A percentile compares a stretch with the other conserved stretches of the same genome.
Evolutionary conservation across 2,113 vertebrate species (phyloP).

Genomic region (Brachyhypopomus gauderio): DNA sequence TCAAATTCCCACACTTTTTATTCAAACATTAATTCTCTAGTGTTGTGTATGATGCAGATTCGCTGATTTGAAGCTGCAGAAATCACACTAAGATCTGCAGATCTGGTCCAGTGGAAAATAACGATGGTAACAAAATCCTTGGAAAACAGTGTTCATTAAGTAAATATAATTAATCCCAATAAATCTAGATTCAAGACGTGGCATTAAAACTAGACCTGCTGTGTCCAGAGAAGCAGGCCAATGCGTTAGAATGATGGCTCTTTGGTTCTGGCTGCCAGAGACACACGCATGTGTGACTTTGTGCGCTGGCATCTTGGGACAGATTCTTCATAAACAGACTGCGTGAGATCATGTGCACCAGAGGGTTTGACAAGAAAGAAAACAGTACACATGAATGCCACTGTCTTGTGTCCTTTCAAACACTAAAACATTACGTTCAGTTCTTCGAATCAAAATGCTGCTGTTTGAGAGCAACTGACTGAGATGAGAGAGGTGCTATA

Average conservation of each 20-base stretch:
- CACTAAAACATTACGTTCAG: neutral
- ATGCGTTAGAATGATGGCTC: slow-evolving; percentile 2
- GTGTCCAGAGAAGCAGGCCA: neutral
- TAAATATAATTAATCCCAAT: too few relatives aligned
- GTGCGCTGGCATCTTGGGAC: slow-evolving; percentile 36
- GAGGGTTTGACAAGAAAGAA: slow-evolving; percentile 32
- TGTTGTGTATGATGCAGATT: neutral
- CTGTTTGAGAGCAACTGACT: neutral
- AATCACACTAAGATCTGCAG: neutral
- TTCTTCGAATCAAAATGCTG: neutral
- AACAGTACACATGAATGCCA: neutral
- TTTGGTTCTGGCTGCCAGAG: slow-evolving; percentile 11
- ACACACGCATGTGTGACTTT: slow-evolving; percentile 33
- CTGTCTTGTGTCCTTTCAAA: neutral
- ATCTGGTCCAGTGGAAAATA: neutral
- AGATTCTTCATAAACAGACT: slow-evolving; percentile 27
- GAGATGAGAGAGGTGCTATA: too few relatives aligned
- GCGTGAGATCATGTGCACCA: slow-evolving; percentile 28
- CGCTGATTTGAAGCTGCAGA: neutral
- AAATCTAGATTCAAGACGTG: too few relatives aligned
- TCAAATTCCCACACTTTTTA: slow-evolving; percentile 4
- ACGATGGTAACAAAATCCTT: neutral
- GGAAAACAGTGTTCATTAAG: too few relatives aligned
- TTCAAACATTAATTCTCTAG: slow-evolving; percentile 1
- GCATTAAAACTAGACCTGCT: neutral